A percentile compares a stretch with the other conserved stretches of the same genome.
phyloP scores from a whole-genome alignment of 2,113 vertebrate genomes.

The Periophthalmodon schlosseri region DNA sequence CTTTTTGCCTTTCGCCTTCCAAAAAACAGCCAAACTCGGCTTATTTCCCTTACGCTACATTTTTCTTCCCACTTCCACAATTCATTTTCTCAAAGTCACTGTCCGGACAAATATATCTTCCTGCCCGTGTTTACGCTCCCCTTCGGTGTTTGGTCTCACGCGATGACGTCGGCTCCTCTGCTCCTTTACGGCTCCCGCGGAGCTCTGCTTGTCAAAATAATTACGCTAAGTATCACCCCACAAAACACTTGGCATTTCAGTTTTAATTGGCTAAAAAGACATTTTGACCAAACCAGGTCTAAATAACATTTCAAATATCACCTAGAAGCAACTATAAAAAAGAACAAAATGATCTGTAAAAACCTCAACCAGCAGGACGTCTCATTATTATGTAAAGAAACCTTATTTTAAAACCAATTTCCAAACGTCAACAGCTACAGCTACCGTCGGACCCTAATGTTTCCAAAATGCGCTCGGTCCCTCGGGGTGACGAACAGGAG shows the following conservation, averaged over 20 bases:
- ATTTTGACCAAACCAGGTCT: neutral
- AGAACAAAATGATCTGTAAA: neutral
- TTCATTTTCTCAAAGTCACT: constrained; percentile 37
- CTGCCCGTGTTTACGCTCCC: constrained; percentile 29
- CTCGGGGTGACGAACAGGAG: constrained; percentile 72
- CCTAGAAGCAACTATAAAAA: neutral
- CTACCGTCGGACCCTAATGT: constrained; percentile 18
- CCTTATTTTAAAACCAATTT: constrained; percentile 75
- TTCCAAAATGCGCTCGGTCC: constrained; percentile 30
- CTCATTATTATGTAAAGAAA: neutral
- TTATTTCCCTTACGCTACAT: constrained; percentile 37
- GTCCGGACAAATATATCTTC: constrained; percentile 39
- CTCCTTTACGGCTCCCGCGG: constrained; percentile 46
- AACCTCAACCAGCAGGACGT: neutral
- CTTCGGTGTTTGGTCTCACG: constrained; percentile 30
- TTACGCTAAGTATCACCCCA: neutral
- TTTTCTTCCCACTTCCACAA: constrained; percentile 18
- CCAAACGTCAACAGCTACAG: constrained; percentile 74
- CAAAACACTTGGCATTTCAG: neutral
- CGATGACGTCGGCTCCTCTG: constrained; percentile 35
- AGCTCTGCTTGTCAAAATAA: constrained; percentile 12
- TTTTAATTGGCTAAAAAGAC: neutral
- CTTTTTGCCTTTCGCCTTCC: constrained; percentile 30
- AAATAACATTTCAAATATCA: neutral
- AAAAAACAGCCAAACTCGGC: constrained; percentile 19